These are phyloP conservation scores for Ectropis grisescens DNA, from an alignment of 1,140 invertebrate genomes.

Conservation along the genomic window DNA sequence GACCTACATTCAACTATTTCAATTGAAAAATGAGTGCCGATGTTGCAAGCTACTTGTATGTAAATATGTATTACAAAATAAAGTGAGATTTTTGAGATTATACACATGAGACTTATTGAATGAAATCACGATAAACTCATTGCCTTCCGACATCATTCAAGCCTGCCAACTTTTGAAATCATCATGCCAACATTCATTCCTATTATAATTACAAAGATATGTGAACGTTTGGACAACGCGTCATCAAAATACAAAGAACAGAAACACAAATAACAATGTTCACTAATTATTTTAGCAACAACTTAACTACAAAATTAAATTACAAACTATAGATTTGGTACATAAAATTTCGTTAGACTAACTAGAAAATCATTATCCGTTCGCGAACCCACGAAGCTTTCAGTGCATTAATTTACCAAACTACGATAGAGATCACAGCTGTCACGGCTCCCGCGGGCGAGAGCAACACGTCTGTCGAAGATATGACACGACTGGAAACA, in stretches of 20 bases:
- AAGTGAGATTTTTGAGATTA: conserved; percentile 37
- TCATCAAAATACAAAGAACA: conserved; percentile 41
- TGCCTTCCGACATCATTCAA: neutral
- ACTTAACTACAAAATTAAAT: conserved; percentile 49
- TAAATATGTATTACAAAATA: conserved; percentile 28
- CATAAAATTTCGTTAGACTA: conserved; percentile 64
- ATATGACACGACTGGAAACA: conserved; percentile 61
- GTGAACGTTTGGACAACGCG: conserved; percentile 18
- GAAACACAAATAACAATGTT: conserved; percentile 65
- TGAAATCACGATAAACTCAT: conserved; percentile 28
- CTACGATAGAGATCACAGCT: conserved; percentile 69
- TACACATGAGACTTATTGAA: conserved; percentile 27
- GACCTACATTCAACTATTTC: no score
- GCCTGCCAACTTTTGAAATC: conserved; percentile 5
- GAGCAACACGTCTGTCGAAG: conserved; percentile 49
- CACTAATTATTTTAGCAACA: conserved; percentile 57
- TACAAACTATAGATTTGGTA: conserved; percentile 64
- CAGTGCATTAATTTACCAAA: conserved; percentile 57
- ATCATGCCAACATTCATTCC: conserved; percentile 11
- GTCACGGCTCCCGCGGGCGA: conserved; percentile 33
- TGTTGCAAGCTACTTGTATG: conserved; percentile 34
- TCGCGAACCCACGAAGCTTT: conserved; percentile 30
- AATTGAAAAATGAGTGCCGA: no score
- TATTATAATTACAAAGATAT: conserved; percentile 26
- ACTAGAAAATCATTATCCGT: conserved; percentile 50